Percentiles rank a stretch among this genome's conserved stretches.
Conservation (phyloP, 2,797 vertebrate species). For the Anniella stebbinsi region DNA sequence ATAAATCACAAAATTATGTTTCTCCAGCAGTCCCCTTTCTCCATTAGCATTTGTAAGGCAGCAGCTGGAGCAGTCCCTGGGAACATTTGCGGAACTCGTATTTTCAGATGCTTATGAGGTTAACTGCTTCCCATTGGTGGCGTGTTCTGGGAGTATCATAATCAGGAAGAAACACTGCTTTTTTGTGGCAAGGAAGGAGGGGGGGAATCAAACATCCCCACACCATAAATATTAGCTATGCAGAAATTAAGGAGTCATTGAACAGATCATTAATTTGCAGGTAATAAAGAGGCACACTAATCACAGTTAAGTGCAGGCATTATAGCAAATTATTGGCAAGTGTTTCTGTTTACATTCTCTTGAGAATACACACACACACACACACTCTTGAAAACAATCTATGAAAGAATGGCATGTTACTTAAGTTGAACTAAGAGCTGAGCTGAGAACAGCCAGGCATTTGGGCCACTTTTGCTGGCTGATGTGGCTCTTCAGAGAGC, state of each 20-base stretch:
- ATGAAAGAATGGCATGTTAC: neutral
- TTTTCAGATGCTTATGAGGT: neutral
- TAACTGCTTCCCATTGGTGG: neutral
- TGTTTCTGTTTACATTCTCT: slow-evolving; percentile 20
- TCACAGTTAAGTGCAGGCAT: slow-evolving; percentile 5
- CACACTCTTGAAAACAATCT: neutral
- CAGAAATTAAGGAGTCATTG: neutral
- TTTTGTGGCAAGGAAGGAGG: neutral
- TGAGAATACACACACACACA: neutral
- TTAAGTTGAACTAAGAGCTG: neutral
- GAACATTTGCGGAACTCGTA: neutral
- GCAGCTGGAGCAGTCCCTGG: slow-evolving; percentile 1
- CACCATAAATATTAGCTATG: slow-evolving; percentile 18
- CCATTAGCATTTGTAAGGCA: neutral
- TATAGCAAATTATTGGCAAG: neutral
- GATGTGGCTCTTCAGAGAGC: too few species aligned
- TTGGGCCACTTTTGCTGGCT: too few species aligned
- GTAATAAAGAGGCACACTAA: neutral
- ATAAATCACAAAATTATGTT: slow-evolving; percentile 8
- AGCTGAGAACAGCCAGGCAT: neutral
- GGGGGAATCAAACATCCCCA: neutral
- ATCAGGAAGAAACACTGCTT: neutral
- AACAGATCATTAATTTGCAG: slow-evolving; percentile 29
- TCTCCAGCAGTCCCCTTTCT: neutral
- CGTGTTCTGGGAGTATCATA: neutral